A percentile compares a stretch with the other conserved stretches of the same genome.
Evolutionary conservation across 2,797 vertebrate species (phyloP).

Genomic region (Platalea minor): DNA sequence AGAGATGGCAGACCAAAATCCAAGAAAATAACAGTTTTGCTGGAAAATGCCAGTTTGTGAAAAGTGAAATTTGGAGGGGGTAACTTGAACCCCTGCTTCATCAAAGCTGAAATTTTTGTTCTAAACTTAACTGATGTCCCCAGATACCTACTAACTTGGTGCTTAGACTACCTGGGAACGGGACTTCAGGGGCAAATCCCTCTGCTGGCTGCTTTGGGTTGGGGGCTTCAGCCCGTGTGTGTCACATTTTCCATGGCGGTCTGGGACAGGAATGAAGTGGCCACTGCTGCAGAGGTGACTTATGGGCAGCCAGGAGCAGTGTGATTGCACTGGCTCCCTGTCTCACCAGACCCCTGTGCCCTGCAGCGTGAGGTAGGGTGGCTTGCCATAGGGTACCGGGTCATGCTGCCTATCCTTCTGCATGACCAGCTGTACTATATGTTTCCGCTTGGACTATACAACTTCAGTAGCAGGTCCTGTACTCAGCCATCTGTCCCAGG

Average conservation of each 20-base stretch:
- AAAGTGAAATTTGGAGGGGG: neutral
- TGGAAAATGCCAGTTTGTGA: neutral
- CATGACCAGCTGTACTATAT: neutral
- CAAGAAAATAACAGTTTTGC: neutral
- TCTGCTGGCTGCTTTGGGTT: neutral
- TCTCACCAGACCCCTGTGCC: neutral
- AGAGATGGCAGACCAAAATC: neutral
- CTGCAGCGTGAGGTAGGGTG: neutral
- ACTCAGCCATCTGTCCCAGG: neutral
- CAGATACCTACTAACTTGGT: neutral
- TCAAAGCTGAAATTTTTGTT: neutral
- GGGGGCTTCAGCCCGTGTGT: neutral
- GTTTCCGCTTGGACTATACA: neutral
- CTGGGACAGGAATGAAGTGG: neutral
- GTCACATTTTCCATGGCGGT: neutral
- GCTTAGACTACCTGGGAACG: neutral
- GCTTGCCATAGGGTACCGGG: accelerated
- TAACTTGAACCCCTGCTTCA: neutral
- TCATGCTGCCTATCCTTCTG: neutral
- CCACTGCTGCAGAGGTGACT: neutral
- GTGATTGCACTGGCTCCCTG: neutral
- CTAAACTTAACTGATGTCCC: neutral
- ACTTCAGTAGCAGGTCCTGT: neutral
- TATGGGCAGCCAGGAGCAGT: neutral
- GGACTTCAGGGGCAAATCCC: neutral